phyloP scores from a whole-genome alignment of 2,888 invertebrate genomes.

The Zygogramma bicolorata region DNA sequence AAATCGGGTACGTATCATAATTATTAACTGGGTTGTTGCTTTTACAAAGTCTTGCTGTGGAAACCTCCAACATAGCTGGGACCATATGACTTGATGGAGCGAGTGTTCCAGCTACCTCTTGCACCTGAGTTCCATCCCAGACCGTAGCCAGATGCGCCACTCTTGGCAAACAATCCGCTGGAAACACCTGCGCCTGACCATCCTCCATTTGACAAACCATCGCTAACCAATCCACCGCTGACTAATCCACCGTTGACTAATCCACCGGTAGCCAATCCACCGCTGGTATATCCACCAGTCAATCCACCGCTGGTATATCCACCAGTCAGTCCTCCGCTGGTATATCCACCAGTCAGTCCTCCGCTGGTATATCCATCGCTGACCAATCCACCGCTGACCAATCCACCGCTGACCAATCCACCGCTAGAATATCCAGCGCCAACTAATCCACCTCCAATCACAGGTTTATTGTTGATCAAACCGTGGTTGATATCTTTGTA shows the following conservation, averaged over 20 bases:
- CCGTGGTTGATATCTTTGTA: slow-evolving; percentile 6
- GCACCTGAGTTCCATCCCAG: not conserved
- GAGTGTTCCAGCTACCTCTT: not conserved
- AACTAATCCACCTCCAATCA: not conserved
- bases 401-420: not conserved
- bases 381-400: not conserved
- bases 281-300: not conserved
- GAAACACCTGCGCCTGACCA: too few relatives aligned
- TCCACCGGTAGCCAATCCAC: too few relatives aligned
- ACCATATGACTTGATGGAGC: slow-evolving; percentile 19
- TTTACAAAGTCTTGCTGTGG: not conserved
- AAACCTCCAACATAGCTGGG: slow-evolving; percentile 26
- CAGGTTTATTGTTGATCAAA: not conserved
- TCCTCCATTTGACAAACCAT: not conserved
- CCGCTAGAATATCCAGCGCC: not conserved
- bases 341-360: too few relatives aligned
- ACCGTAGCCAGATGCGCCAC: not conserved
- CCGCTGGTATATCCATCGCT: not conserved
- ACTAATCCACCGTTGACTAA: not conserved
- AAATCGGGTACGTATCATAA: not conserved
- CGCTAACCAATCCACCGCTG: not conserved
- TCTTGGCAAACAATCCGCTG: not conserved
- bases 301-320: too few relatives aligned
- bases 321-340: not conserved
- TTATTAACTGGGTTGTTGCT: not conserved